Percentiles rank a stretch among this genome's conserved stretches.
Evolutionary conservation across 2,113 vertebrate species (phyloP).

Genomic region (Spea bombifrons): DNA sequence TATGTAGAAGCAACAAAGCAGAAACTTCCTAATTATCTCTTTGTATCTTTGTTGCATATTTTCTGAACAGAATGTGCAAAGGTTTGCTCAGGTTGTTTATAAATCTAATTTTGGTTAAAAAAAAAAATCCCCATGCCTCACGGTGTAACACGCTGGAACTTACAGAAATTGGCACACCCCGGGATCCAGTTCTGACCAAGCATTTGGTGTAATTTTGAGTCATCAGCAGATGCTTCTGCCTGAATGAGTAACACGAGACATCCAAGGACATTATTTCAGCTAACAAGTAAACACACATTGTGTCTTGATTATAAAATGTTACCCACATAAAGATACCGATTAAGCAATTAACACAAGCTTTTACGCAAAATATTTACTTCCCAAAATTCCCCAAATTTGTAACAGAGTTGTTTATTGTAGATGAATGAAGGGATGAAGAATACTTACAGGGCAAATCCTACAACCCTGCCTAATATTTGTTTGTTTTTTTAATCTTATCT

Average conservation of each 20-base stretch:
- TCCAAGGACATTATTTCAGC: slow-evolving; percentile 42
- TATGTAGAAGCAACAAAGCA: slow-evolving; percentile 4
- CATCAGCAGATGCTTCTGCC: slow-evolving; percentile 35
- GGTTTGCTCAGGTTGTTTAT: slow-evolving; percentile 19
- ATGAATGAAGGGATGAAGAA: too few species aligned
- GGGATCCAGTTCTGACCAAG: slow-evolving; percentile 4
- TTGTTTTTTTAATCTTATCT: too few species aligned
- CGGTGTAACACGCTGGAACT: neutral
- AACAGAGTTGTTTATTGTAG: too few species aligned
- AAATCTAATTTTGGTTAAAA: slow-evolving; percentile 35
- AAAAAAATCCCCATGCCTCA: neutral
- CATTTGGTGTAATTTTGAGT: slow-evolving; percentile 1
- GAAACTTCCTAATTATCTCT: slow-evolving; percentile 37
- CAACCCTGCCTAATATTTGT: too few species aligned
- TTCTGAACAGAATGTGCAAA: slow-evolving; percentile 43
- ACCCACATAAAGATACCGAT: too few species aligned
- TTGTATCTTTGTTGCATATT: slow-evolving; percentile 29
- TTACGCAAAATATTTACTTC: too few species aligned
- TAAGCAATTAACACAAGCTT: too few species aligned
- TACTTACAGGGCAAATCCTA: too few species aligned
- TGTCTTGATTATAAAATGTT: neutral
- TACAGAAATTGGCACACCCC: neutral
- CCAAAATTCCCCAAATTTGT: too few species aligned
- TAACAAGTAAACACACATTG: slow-evolving; percentile 23
- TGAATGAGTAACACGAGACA: slow-evolving; percentile 17